These are phyloP conservation scores for Macrotus californicus DNA, from an alignment of 2,113 vertebrate genomes.

Conservation along the genomic window DNA sequence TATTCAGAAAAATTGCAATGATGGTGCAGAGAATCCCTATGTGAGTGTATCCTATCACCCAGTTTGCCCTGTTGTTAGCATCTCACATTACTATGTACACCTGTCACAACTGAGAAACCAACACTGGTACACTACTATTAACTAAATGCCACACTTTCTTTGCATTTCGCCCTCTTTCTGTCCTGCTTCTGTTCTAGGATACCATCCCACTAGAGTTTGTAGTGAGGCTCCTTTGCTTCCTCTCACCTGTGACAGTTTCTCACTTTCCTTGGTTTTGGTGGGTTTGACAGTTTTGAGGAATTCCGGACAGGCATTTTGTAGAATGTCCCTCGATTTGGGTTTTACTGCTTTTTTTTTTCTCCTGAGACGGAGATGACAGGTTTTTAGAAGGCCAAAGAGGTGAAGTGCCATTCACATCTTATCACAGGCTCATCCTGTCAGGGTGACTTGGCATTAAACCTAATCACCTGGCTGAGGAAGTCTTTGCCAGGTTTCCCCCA, in stretches of 20 bases:
- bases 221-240: not conserved
- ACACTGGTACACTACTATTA: too few relatives aligned
- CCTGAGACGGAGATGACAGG: not conserved
- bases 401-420: not conserved
- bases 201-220: not conserved
- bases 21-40: not conserved
- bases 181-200: not conserved
- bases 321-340: not conserved
- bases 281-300: not conserved
- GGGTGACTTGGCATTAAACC: fast-evolving
- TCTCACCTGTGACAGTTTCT: not conserved
- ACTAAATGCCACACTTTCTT: not conserved
- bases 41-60: not conserved
- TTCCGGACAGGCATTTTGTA: not conserved
- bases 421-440: not conserved
- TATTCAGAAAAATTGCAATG: not conserved
- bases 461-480: not conserved
- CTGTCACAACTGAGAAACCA: not conserved
- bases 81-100: too few relatives aligned
- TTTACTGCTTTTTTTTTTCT: not conserved
- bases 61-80: not conserved
- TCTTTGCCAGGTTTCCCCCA: too few relatives aligned
- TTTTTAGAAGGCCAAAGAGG: not conserved
- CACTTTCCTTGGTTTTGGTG: not conserved
- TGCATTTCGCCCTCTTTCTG: not conserved